Evolutionary conservation across 2,888 invertebrate genomes (phyloP).

Genomic region (Drosophila mercatorum): DNA sequence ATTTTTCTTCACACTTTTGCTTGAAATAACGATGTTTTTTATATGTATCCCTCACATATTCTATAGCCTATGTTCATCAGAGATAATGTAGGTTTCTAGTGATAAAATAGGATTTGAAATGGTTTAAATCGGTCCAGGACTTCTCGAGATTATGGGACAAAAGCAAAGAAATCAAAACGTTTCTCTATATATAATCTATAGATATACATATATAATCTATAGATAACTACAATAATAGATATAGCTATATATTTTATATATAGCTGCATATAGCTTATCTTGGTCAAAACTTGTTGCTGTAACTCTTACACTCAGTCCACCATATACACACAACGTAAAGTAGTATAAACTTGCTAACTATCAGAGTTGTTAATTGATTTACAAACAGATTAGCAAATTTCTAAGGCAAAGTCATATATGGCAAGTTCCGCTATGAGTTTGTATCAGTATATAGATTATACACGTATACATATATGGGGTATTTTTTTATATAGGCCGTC

Average conservation of each 20-base stretch:
- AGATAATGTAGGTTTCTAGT: too few relatives aligned
- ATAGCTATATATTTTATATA: not conserved
- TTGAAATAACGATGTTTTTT: too few relatives aligned
- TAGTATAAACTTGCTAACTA: not conserved
- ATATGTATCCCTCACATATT: too few relatives aligned
- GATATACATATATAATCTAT: not conserved
- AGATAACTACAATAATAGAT: too few relatives aligned
- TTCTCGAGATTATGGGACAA: too few relatives aligned
- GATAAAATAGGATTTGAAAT: too few relatives aligned
- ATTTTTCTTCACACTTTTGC: too few relatives aligned
- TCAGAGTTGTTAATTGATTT: conserved; percentile 12
- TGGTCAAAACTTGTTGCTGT: not conserved
- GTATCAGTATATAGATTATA: not conserved
- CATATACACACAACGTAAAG: not conserved
- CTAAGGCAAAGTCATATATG: not conserved
- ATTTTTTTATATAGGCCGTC: not conserved
- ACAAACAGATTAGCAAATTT: conserved; percentile 2
- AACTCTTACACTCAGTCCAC: not conserved
- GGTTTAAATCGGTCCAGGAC: too few relatives aligned
- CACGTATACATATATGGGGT: not conserved
- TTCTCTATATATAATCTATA: too few relatives aligned
- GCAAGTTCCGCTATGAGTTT: not conserved
- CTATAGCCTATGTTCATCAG: too few relatives aligned
- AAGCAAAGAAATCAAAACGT: too few relatives aligned
- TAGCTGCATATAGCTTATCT: not conserved